phyloP scores from a whole-genome alignment of 1,140 invertebrate species.

The Eurosta solidaginis region DNA sequence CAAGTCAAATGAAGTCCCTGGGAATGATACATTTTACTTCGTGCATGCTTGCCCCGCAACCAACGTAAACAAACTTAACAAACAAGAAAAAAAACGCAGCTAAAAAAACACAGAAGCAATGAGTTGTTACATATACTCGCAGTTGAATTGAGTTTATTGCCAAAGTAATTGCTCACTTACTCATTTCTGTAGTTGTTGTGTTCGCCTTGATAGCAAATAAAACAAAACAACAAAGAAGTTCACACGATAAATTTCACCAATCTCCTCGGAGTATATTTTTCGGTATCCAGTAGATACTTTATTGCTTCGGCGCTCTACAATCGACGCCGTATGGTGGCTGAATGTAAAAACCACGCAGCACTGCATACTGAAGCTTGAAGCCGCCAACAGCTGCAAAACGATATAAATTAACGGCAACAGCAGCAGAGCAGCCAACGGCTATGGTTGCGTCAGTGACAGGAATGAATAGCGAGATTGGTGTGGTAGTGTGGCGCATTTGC shows the following conservation, averaged over 20 bases:
- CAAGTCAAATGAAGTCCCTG: not conserved
- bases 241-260: constrained; percentile 36
- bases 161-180: constrained; percentile 22
- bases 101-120: not conserved
- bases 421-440: constrained; percentile 21
- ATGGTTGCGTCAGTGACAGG: constrained; percentile 28
- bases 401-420: constrained; percentile 13
- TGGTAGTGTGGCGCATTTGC: constrained; percentile 38
- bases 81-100: not conserved
- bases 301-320: constrained; percentile 41
- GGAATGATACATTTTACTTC: not conserved
- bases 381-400: not conserved
- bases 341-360: constrained; percentile 3
- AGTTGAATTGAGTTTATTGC: constrained; percentile 1
- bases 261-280: constrained; percentile 24
- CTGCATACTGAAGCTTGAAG: not conserved
- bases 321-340: constrained; percentile 34
- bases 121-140: not conserved
- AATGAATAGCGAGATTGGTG: not conserved
- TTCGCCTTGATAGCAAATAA: not conserved
- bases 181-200: constrained; percentile 22
- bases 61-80: constrained; percentile 2
- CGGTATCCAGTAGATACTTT: constrained; percentile 49
- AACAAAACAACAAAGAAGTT: constrained; percentile 25
- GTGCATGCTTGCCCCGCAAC: not conserved